phyloP scores from a whole-genome alignment of 2,113 vertebrate genomes.

The Salvelinus sp. region DNA sequence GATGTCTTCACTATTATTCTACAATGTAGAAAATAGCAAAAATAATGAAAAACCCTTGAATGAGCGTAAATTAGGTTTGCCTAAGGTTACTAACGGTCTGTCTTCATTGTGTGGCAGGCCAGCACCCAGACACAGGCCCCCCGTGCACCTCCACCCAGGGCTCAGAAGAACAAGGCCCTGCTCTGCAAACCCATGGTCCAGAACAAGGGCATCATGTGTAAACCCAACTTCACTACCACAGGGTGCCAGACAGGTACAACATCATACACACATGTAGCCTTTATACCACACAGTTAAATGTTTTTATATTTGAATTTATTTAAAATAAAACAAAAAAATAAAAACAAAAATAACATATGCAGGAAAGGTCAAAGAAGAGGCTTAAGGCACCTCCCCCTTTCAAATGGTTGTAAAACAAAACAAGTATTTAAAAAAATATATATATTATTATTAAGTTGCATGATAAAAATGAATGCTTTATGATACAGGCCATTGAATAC shows the following conservation, averaged over 20 bases:
- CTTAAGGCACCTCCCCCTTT: too few species aligned
- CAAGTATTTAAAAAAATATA: too few species aligned
- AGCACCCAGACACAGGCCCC: slow-evolving; percentile 86
- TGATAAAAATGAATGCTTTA: too few species aligned
- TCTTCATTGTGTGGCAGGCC: slow-evolving; percentile 63
- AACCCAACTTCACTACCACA: slow-evolving; percentile 83
- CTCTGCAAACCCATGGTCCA: slow-evolving; percentile 92
- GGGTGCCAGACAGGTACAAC: slow-evolving; percentile 88
- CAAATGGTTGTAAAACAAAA: too few species aligned
- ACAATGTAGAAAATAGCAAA: too few species aligned
- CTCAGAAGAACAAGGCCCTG: slow-evolving; percentile 95
- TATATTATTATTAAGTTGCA: too few species aligned
- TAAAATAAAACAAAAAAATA: too few species aligned
- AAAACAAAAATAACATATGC: too few species aligned
- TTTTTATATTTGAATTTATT: too few species aligned
- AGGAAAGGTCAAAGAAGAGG: too few species aligned
- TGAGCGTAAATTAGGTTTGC: neutral
- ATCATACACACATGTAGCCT: neutral
- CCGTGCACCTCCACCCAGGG: slow-evolving; percentile 74
- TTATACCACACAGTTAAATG: neutral
- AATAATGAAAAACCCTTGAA: too few species aligned
- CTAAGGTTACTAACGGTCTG: neutral
- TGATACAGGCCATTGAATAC: neutral
- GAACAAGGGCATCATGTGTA: slow-evolving; percentile 93
- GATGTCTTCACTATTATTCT: too few species aligned